Percentiles rank a stretch among this genome's conserved stretches.
Evolutionary conservation across 2,888 invertebrate species (phyloP).

Genomic region (Mesodorylaimus sp.): DNA sequence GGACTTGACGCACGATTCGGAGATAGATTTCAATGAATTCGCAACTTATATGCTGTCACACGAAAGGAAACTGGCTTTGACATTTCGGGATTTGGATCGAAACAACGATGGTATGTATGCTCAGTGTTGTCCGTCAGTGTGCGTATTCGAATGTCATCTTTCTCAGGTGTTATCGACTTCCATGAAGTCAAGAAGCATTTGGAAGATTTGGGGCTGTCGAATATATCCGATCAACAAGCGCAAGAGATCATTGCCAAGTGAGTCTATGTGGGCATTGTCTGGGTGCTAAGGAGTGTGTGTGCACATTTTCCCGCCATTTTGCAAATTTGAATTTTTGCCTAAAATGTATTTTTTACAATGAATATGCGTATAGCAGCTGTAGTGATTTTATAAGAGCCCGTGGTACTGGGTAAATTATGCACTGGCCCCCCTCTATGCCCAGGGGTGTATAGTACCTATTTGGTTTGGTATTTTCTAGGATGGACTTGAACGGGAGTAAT

Average conservation of each 20-base stretch:
- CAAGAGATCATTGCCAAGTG: slow-evolving; percentile 70
- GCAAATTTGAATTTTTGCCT: too few species aligned
- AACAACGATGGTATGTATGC: slow-evolving; percentile 71
- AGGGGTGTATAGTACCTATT: too few species aligned
- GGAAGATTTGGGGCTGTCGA: slow-evolving; percentile 68
- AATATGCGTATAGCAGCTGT: too few species aligned
- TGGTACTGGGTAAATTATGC: too few species aligned
- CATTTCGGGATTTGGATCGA: slow-evolving; percentile 80
- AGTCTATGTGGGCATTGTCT: too few species aligned
- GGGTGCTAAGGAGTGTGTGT: too few species aligned
- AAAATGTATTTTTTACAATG: too few species aligned
- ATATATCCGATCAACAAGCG: slow-evolving; percentile 67
- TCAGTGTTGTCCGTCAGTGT: too few species aligned
- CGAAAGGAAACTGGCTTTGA: slow-evolving; percentile 74
- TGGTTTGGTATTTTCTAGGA: slow-evolving; percentile 43
- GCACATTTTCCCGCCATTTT: too few species aligned
- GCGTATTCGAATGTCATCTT: too few species aligned
- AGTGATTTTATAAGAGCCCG: too few species aligned
- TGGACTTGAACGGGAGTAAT: slow-evolving; percentile 86
- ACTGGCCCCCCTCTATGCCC: background rate
- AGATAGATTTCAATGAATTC: slow-evolving; percentile 71
- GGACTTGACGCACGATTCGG: slow-evolving; percentile 59
- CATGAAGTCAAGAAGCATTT: slow-evolving; percentile 84
- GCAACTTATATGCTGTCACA: slow-evolving; percentile 84
- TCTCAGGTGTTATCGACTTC: slow-evolving; percentile 38